Evolutionary conservation across 2,113 vertebrate genomes (phyloP), one percentile per base, ranked within the genome.

Genomic region (Tyrannus savana): DNA sequence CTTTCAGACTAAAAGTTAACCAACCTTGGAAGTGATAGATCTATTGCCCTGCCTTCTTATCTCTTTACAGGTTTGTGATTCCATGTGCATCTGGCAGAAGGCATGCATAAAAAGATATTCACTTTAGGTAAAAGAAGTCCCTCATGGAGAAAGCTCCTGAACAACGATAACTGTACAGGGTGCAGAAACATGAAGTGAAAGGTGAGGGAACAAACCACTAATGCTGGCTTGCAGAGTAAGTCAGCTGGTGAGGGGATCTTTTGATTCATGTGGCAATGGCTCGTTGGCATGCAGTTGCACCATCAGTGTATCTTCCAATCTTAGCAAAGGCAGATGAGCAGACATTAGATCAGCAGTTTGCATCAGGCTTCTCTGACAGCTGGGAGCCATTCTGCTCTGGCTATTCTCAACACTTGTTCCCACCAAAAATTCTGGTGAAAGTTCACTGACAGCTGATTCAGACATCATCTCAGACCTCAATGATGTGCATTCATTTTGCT

Each of bases 271-370:
- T 68, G 37, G n/a, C 27, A 72, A 9, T 30, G 37, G 49, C 46
- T 80, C 66, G 8, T 2, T 52, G 75, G 47, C 30, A 47, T 3
- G 23, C 46, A n/a, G 28, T 37, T 50, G 42, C 30, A 67, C 13
- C 5, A 3, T 28, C 30, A n/a, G 27, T 0, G 0, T 3, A 7
- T 60, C 16, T 49, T n/a, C 31, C 9, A 12, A 16, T 41, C 64
- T 79, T 55, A n/a, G 33, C 41, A 68, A 64, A 90, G 28, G 5
- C 64, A 7, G 13, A 12, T 24, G 35, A 63, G 81, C 14, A 83
- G 19, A 23, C 0, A 0, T 50, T n/a, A 68, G 74, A 44, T 49
- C 55, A 24, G 27, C 30, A 71, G 67, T 28, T 86, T 86, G 30
- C 50, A 74, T 24, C 1, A 0, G 2, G 5, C 19, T 86, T 46